These are phyloP conservation scores for Catalaphyllia jardinei DNA, from an alignment of 64 coral and sea anemone species.

Conservation along the genomic window DNA sequence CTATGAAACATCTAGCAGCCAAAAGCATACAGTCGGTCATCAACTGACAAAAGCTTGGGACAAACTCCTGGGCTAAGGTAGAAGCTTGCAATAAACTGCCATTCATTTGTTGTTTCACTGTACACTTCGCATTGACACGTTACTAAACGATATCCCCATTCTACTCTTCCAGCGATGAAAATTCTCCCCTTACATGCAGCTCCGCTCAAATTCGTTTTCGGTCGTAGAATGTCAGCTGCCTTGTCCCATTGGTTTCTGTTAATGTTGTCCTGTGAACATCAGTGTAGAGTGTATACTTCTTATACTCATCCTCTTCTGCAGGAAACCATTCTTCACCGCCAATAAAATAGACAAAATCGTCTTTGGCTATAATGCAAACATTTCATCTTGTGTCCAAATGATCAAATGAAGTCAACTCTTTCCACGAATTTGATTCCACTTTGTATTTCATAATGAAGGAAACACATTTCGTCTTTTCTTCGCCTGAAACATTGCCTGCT, in stretches of 20 bases:
- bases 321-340: background rate
- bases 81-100: background rate
- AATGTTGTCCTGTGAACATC: background rate
- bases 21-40: background rate
- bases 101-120: background rate
- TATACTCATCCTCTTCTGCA: background rate
- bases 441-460: background rate
- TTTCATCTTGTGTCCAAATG: background rate
- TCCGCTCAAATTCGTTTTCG: background rate
- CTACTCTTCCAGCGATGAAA: background rate
- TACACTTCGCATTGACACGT: background rate
- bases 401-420: background rate
- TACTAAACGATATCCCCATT: background rate
- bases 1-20: too few relatives aligned
- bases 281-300: background rate
- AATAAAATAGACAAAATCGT: conserved; percentile 7
- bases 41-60: background rate
- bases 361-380: background rate
- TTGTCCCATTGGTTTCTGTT: background rate
- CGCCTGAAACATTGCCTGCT: background rate
- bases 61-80: background rate
- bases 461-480: background rate
- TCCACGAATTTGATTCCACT: background rate
- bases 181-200: background rate
- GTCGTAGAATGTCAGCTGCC: background rate